Evolutionary conservation across 2,888 invertebrate species (phyloP).

Genomic region (Leptura quadrifasciata): DNA sequence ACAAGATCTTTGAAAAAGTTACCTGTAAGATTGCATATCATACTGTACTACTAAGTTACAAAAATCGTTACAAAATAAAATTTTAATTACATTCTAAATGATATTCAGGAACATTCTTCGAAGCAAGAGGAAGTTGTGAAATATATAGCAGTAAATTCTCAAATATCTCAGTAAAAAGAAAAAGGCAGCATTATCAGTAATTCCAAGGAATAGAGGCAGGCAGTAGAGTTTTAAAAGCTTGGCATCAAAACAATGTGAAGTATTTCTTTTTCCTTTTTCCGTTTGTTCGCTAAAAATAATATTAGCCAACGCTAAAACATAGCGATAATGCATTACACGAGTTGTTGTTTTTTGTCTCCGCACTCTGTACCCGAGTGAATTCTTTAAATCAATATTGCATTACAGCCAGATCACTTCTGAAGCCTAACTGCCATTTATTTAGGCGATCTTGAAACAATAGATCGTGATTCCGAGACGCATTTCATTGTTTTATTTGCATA

Average conservation of each 20-base stretch:
- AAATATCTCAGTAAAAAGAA: conserved; percentile 45
- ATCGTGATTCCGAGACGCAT: conserved; percentile 66
- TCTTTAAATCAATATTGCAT: conserved; percentile 68
- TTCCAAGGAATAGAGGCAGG: conserved; percentile 52
- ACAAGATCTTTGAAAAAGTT: no score
- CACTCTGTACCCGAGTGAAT: conserved; percentile 62
- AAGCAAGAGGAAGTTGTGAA: conserved; percentile 8
- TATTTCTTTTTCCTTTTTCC: conserved; percentile 65
- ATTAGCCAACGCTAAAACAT: conserved; percentile 68
- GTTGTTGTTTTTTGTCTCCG: conserved; percentile 64
- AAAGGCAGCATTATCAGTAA: conserved; percentile 54
- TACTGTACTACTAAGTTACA: background rate
- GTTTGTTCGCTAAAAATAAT: conserved; percentile 71
- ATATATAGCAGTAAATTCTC: conserved; percentile 39
- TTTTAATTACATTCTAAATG: conserved; percentile 10
- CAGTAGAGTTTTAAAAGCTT: conserved; percentile 66
- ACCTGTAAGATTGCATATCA: no score
- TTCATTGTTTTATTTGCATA: conserved; percentile 71
- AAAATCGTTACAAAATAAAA: background rate
- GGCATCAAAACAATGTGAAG: conserved; percentile 71
- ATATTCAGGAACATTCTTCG: conserved; percentile 11
- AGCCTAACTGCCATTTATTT: conserved; percentile 58
- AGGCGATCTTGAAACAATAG: conserved; percentile 62
- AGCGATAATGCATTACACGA: conserved; percentile 68
- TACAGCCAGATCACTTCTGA: conserved; percentile 58